These are phyloP conservation scores for Neogobius melanostomus DNA, from an alignment of 2,113 vertebrate species.

Conservation along the genomic window DNA sequence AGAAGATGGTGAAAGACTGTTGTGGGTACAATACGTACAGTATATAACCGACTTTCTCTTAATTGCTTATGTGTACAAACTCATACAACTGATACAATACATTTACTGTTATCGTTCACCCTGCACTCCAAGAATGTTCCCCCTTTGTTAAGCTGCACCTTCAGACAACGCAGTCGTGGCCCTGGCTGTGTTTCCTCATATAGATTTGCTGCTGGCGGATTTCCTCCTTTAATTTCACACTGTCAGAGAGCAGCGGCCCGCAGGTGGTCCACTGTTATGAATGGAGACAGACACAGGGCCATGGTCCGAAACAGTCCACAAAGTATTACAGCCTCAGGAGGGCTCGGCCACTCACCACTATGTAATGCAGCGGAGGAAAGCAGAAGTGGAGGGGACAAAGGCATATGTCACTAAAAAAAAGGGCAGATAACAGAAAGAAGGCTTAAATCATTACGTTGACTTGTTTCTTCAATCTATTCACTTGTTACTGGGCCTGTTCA, in stretches of 20 bases:
- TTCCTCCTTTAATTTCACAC: constrained; percentile 66
- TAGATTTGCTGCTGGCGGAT: constrained; percentile 51
- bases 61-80: no score
- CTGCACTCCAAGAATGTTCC: constrained; percentile 16
- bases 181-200: constrained; percentile 66
- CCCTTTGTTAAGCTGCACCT: constrained; percentile 57
- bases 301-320: constrained; percentile 63
- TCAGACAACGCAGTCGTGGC: constrained; percentile 64
- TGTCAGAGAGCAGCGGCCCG: constrained; percentile 56
- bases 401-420: constrained; percentile 18
- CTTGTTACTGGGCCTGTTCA: no score
- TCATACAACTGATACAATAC: no score
- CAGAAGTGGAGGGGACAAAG: background rate
- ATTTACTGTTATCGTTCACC: background rate
- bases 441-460: background rate
- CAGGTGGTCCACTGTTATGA: constrained; percentile 62
- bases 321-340: constrained; percentile 62
- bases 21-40: no score
- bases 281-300: constrained; percentile 67
- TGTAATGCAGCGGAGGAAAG: constrained; percentile 11
- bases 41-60: no score
- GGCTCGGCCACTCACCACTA: constrained; percentile 14
- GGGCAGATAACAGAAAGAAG: background rate
- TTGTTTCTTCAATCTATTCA: no score
- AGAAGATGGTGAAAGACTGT: no score